Evolutionary conservation across 1,140 invertebrate species (phyloP).

Genomic region (Tetragonula clypearis): DNA sequence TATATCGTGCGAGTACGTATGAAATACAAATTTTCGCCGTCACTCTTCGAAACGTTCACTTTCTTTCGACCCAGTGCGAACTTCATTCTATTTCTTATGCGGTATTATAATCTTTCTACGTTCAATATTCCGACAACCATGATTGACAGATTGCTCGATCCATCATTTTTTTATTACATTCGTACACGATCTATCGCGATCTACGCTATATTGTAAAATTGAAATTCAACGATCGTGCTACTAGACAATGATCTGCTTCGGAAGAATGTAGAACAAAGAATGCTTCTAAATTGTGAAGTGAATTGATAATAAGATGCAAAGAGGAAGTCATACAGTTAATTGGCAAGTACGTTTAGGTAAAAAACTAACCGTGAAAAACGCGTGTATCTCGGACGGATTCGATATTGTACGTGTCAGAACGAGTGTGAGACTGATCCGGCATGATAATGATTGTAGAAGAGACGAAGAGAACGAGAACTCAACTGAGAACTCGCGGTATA

Average conservation of each 20-base stretch:
- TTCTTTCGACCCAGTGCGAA: not conserved
- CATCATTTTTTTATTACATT: too few relatives aligned
- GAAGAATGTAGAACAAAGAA: not conserved
- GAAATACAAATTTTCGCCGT: constrained; percentile 1
- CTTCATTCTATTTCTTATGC: not conserved
- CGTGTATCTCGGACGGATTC: not conserved
- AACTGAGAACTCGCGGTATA: constrained; percentile 40
- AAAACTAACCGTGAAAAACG: constrained; percentile 44
- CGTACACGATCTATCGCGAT: not conserved
- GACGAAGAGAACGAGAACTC: constrained; percentile 25
- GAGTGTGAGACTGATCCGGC: constrained; percentile 20
- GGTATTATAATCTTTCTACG: not conserved
- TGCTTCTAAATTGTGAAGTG: not conserved
- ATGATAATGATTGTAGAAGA: constrained; percentile 1
- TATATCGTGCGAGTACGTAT: not conserved
- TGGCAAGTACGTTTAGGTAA: not conserved
- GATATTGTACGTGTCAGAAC: not conserved
- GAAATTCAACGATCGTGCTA: not conserved
- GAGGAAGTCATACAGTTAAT: constrained; percentile 11
- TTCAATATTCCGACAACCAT: not conserved
- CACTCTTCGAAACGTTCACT: constrained; percentile 31
- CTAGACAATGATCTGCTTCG: not conserved
- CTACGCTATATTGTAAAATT: not conserved
- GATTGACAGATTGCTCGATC: not conserved
- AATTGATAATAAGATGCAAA: not conserved